Conservation (phyloP, 2,888 invertebrate species). For the Phalangium opilio region DNA sequence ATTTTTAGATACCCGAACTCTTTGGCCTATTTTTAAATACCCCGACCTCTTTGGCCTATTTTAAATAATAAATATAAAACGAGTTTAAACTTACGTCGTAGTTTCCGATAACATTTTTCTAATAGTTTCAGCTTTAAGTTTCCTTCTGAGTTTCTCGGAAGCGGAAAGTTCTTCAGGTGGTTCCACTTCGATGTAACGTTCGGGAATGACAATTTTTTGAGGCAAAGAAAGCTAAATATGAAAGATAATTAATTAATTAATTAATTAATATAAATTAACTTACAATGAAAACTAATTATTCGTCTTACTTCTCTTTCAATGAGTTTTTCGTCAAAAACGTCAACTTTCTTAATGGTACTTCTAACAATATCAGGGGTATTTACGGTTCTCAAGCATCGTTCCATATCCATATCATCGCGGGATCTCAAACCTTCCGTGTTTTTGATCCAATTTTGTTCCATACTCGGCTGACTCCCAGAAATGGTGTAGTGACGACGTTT, state of each 20-base stretch:
- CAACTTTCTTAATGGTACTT: conserved; percentile 50
- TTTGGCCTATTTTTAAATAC: background rate
- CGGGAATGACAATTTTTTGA: conserved; percentile 20
- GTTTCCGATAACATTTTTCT: conserved; percentile 19
- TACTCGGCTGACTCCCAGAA: conserved; percentile 38
- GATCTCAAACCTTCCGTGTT: conserved; percentile 18
- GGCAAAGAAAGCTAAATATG: conserved; percentile 51
- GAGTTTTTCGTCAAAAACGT: conserved; percentile 55
- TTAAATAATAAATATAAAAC: background rate
- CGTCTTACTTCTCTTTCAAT: conserved; percentile 47
- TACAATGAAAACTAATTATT: too few species aligned
- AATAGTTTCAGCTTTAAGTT: conserved; percentile 17
- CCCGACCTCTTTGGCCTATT: background rate
- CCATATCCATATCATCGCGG: conserved; percentile 52
- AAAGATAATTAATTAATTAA: conserved; percentile 6
- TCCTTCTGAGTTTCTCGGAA: conserved; percentile 16
- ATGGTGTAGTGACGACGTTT: conserved; percentile 76
- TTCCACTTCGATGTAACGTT: conserved; percentile 18
- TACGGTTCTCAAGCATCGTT: conserved; percentile 53
- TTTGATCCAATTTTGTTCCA: too few species aligned
- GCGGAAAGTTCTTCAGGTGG: conserved; percentile 19
- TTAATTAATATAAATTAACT: too few species aligned
- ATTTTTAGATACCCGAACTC: too few species aligned
- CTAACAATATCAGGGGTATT: conserved; percentile 68
- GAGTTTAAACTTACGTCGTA: conserved; percentile 10